Evolutionary conservation across 2,797 vertebrate genomes (phyloP).

Genomic region (Knipowitschia caucasica): DNA sequence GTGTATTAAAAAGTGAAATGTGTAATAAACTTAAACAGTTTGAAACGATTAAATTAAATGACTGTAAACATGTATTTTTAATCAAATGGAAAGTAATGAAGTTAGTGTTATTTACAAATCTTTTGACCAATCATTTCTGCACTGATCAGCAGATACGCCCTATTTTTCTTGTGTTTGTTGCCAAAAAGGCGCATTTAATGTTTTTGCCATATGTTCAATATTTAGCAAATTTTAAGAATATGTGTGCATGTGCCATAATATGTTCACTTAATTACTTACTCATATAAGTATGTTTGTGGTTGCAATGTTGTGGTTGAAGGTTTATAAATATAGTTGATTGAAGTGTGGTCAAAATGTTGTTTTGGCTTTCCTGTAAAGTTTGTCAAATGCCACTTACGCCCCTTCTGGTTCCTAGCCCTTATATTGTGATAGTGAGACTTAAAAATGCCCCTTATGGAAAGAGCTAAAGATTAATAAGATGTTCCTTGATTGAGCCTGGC

Average conservation of each 20-base stretch:
- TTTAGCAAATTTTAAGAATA: neutral
- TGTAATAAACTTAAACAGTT: neutral
- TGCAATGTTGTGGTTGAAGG: neutral
- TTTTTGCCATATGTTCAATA: neutral
- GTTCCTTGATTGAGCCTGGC: conserved; percentile 25
- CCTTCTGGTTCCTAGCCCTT: neutral
- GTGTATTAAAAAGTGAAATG: neutral
- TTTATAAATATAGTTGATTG: conserved; percentile 1
- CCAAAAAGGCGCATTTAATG: neutral
- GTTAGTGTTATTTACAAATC: neutral
- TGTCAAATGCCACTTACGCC: neutral
- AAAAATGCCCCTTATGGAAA: neutral
- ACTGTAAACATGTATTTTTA: neutral
- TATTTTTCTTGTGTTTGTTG: neutral
- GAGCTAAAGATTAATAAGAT: conserved; percentile 13
- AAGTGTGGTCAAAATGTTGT: neutral
- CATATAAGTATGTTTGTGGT: neutral
- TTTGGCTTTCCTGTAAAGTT: conserved; percentile 2
- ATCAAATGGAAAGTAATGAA: neutral
- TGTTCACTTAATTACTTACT: neutral
- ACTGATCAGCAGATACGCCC: conserved; percentile 1
- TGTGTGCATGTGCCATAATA: neutral
- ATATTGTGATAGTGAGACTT: neutral
- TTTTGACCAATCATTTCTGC: neutral
- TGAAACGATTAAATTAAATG: no score